Evolutionary conservation across 2,888 invertebrate genomes (phyloP), one percentile per base, ranked within the genome.

Genomic region (Drosophila demipolita): DNA sequence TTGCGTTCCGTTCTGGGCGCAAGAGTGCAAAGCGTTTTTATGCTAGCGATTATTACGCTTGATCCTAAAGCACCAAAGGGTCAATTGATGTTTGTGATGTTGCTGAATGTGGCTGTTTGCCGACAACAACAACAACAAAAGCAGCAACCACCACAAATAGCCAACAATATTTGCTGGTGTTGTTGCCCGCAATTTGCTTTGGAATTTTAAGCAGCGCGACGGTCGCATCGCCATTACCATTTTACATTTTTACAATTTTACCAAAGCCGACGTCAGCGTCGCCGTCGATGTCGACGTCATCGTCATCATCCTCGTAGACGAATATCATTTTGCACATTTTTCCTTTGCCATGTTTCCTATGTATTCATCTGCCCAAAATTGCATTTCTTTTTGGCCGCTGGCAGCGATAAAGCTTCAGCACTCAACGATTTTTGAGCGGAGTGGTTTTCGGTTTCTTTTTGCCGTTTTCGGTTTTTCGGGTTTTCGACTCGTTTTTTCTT

Each of bases 31-130:
- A 90, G 88, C 87, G 85, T 78, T 83, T 91, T 91, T 90, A 90
- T 91, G 91, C 83, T 76, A 82, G 91, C 91, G 90, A 91, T 90
- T 90, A 90, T 91, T 91, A 90, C 91, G 91, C 91, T 91, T 90
- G 90, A 91, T 91, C 90, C 90, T 87, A 77, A 83, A 82, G 88
- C 90, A 83, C 83, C 83, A 72, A 89, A 91, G 90, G 90, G 91
- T 90, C 90, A 90, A 90, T 90, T 91, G 90, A 91, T 91, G 90
- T 91, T 91, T 89, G 91, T 82, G 91, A 87, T 91, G 91, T 88
- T 80, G 84, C 75, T 81, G 82, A 85, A 78, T 90, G 78, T 89
- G 81, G 84, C 40, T 57, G n/a, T 38, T 69, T 75, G 80, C 75
- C 67, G 74, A 57, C 72, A 65, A 66, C 64, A 66, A 63, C 70